Conservation (phyloP, 2,888 invertebrate species). For the Aphidoletes aphidimyza region DNA sequence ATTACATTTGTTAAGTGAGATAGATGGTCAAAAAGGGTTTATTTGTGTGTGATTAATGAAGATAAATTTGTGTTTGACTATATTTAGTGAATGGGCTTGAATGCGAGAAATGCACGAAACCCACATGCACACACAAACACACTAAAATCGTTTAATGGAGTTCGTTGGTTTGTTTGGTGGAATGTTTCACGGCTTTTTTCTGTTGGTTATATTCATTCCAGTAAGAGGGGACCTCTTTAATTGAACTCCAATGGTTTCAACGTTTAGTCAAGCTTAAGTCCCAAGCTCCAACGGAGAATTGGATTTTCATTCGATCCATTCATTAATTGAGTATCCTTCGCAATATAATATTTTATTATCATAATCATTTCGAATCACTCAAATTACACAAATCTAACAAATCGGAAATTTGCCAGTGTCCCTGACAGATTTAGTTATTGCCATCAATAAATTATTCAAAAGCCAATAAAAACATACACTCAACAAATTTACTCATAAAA, state of each 20-base stretch:
- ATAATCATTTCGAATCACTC: background rate
- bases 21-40: slow-evolving; percentile 53
- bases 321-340: slow-evolving; percentile 29
- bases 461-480: background rate
- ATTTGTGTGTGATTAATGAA: slow-evolving; percentile 54
- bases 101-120: background rate
- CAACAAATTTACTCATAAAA: background rate
- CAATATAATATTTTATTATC: background rate
- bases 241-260: background rate
- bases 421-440: background rate
- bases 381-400: background rate
- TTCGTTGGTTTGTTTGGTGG: background rate
- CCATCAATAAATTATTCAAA: background rate
- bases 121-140: background rate
- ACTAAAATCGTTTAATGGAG: slow-evolving; percentile 10
- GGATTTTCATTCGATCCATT: slow-evolving; percentile 41
- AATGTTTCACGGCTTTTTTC: background rate
- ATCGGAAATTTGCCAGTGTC: background rate
- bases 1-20: slow-evolving; percentile 52
- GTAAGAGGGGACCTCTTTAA: background rate
- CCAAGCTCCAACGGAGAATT: background rate
- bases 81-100: background rate
- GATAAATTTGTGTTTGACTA: slow-evolving; percentile 42
- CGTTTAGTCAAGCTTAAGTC: background rate
- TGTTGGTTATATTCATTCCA: background rate